Conservation (phyloP, 2,797 vertebrate species). For the Xenops minutus region DNA sequence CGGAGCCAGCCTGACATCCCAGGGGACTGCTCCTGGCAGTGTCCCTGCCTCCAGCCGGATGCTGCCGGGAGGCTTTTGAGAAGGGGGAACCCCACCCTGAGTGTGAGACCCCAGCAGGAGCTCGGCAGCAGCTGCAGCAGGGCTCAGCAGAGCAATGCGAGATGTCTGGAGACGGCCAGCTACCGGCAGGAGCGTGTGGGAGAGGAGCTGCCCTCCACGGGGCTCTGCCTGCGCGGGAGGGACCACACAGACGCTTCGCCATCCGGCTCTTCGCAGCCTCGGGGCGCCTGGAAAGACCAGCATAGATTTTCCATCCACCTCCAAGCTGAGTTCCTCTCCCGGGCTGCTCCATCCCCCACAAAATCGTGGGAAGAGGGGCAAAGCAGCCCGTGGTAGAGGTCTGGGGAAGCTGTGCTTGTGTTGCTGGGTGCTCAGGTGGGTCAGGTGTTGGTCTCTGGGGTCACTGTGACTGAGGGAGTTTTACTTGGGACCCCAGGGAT, state of each 20-base stretch:
- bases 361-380: not conserved
- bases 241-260: not conserved
- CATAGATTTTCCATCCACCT: not conserved
- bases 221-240: not conserved
- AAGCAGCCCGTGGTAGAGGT: not conserved
- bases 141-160: not conserved
- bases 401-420: not conserved
- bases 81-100: not conserved
- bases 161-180: not conserved
- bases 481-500: not conserved
- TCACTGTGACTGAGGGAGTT: not conserved
- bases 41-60: not conserved
- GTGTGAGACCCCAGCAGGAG: not conserved
- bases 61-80: not conserved
- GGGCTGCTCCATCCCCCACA: not conserved
- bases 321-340: not conserved
- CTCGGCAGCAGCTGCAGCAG: not conserved
- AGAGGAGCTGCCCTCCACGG: not conserved
- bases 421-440: not conserved
- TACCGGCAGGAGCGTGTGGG: not conserved
- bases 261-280: not conserved
- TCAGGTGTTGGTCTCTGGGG: not conserved
- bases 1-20: not conserved
- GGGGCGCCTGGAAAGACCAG: not conserved
- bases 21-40: not conserved